Evolutionary conservation across 2,113 vertebrate genomes (phyloP).

Genomic region (Platysteira castanea): DNA sequence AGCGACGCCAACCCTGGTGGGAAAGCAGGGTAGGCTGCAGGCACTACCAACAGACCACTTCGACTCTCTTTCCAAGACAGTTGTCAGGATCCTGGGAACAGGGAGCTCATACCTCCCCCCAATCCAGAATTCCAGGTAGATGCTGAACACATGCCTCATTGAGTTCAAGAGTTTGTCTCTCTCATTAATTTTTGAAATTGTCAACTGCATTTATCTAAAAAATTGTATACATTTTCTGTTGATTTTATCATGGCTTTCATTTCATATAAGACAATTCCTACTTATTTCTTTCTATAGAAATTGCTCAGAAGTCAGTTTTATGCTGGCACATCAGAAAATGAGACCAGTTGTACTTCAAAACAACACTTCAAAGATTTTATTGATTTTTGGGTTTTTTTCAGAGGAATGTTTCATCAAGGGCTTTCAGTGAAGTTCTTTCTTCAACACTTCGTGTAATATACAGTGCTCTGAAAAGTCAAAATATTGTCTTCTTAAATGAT

Average conservation of each 20-base stretch:
- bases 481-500: conserved; percentile 32
- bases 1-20: fast-evolving
- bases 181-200: not conserved
- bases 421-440: conserved; percentile 19
- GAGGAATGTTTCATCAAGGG: conserved; percentile 32
- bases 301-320: conserved; percentile 32
- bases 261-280: not conserved
- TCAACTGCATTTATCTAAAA: not conserved
- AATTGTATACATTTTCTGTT: not conserved
- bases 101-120: not conserved
- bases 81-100: not conserved
- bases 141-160: not conserved
- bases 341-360: conserved; percentile 44
- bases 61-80: not conserved
- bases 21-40: not conserved
- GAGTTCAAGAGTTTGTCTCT: not conserved
- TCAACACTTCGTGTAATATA: not conserved
- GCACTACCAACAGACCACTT: not conserved
- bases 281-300: not conserved
- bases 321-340: conserved; percentile 42
- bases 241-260: not conserved
- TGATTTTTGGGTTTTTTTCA: conserved; percentile 42
- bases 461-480: conserved; percentile 32
- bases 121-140: not conserved
- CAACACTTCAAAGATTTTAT: conserved; percentile 57